Evolutionary conservation across 2,888 invertebrate genomes (phyloP).

Genomic region (Acronicta psi): DNA sequence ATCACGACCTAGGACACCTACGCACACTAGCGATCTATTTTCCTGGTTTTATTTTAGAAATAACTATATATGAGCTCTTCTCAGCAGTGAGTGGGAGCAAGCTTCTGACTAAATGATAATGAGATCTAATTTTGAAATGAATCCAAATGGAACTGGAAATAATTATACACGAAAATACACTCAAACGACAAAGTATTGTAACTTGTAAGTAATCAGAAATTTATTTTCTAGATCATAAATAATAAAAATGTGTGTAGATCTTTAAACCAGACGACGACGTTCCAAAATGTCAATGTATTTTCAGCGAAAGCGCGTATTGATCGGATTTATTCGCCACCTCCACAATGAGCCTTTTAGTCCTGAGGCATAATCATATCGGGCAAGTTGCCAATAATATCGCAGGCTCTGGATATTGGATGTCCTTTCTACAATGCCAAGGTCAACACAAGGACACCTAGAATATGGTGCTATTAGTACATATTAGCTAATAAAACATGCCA

Average conservation of each 20-base stretch:
- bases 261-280: neutral
- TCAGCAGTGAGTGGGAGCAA: constrained; percentile 10
- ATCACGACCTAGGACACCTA: constrained; percentile 1
- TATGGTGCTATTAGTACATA: too few species aligned
- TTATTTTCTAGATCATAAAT: too few species aligned
- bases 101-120: constrained; percentile 11
- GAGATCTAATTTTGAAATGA: constrained; percentile 20
- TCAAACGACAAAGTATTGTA: too few species aligned
- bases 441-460: constrained; percentile 51
- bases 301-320: constrained; percentile 31
- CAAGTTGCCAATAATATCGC: constrained; percentile 67
- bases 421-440: constrained; percentile 58
- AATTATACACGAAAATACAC: too few species aligned
- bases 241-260: too few species aligned
- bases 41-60: constrained; percentile 19
- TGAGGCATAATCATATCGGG: constrained; percentile 60
- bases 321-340: constrained; percentile 41
- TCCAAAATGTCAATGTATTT: constrained; percentile 19
- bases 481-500: constrained; percentile 2
- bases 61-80: constrained; percentile 10
- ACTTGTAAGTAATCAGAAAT: too few species aligned
- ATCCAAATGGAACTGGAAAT: too few species aligned
- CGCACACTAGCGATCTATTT: constrained; percentile 13
- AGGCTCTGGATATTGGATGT: constrained; percentile 57
- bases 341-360: constrained; percentile 49